Base-by-base conservation (phyloP, 2,113 vertebrate species). In the Nesoenas mayeri region DNA sequence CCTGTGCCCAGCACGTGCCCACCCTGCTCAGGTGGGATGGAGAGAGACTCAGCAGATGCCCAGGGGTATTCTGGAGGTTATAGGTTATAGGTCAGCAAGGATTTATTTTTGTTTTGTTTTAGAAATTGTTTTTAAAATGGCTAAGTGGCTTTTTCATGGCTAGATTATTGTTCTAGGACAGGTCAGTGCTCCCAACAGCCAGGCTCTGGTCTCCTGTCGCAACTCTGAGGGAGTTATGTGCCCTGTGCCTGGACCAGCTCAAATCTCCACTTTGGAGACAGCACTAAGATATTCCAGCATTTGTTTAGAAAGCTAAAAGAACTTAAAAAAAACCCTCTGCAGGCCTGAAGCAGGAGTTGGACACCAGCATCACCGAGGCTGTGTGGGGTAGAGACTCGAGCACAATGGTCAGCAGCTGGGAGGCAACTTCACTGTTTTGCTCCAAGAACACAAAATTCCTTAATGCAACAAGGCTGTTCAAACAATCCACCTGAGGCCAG, bases 1-100 rank as follows among this genome's bases (percentile, higher is more conserved):
- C 82, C 28, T 0, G 0, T 18, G 57, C 29, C 34, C 53, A 32
- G 42, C 36, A 9, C 2, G 1, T 4, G 2, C 25, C 36, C 42
- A 38, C 16, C 11, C 60, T 29, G 60, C 1, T 10, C 54, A 5
- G 36, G 5, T 5, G 78, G 40, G 40, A 11, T 9, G 44, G 21
- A 50, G 24, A 74, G 13, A 14, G 34, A 5, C 3, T 14, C 42
- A 42, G n/a, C 1, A 2, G 6, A 1, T 25, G 19, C 3, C 19
- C 19, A 11, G 42, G 34, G 38, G 26, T 26, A 32, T n/a, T 53
- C 48, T 21, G 50, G 36, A 64, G 16, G 36, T 4, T 20, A 11
- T 3, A 64, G 16, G 36, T 5, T 19, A 11, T 3, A 22, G 20
- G 9, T 10, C 40, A 34, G 24, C 1, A 19, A 44, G 24, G 8